Conservation (phyloP, 2,797 vertebrate genomes). For the Vireo griseus region DNA sequence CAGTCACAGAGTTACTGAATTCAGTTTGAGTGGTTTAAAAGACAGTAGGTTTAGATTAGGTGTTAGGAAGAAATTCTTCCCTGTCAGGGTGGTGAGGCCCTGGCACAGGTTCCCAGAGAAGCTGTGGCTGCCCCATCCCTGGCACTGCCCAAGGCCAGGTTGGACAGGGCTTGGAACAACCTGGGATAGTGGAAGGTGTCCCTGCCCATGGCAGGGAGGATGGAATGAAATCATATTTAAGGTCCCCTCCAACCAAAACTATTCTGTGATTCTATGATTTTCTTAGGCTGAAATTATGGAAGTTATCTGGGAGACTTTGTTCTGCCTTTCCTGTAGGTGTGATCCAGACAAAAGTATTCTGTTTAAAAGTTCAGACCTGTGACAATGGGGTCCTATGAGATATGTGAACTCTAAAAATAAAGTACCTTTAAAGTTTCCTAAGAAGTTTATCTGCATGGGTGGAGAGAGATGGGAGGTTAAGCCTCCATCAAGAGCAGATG, state of each 20-base stretch:
- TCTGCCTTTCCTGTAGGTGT: neutral
- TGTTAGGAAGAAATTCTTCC: neutral
- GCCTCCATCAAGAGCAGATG: neutral
- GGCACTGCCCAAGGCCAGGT: neutral
- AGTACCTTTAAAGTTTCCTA: neutral
- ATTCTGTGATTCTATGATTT: neutral
- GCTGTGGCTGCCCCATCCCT: neutral
- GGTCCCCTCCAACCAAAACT: neutral
- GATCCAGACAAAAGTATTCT: neutral
- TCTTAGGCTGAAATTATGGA: neutral
- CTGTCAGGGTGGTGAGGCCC: neutral
- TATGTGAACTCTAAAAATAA: neutral
- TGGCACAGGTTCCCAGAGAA: neutral
- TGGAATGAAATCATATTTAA: neutral
- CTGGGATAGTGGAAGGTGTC: neutral
- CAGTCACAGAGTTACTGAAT: neutral
- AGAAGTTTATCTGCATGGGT: neutral
- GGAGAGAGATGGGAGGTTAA: neutral
- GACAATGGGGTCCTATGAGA: neutral
- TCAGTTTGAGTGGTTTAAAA: neutral
- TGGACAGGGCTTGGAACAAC: accelerated
- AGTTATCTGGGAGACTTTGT: neutral
- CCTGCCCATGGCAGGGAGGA: neutral
- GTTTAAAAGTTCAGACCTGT: neutral
- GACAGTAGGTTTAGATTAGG: neutral